A percentile compares a stretch with the other conserved stretches of the same genome.
Conservation (phyloP, 2,113 vertebrate species). For the Tragelaphus imberbis region DNA sequence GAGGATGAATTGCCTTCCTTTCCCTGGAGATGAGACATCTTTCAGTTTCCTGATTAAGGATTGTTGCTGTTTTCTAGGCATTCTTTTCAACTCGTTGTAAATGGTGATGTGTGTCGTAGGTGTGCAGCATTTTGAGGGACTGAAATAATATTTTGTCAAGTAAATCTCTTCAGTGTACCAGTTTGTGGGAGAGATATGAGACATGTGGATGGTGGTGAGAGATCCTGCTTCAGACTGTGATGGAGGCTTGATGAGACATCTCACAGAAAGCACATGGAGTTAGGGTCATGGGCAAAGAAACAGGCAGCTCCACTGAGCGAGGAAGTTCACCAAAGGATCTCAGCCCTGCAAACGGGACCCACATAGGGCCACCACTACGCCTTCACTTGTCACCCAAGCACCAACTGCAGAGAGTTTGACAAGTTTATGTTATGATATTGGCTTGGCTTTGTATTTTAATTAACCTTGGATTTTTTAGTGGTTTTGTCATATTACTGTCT, state of each 20-base stretch:
- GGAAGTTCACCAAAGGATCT: background rate
- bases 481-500: conserved; percentile 68
- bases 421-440: conserved; percentile 55
- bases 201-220: background rate
- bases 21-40: background rate
- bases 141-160: conserved; percentile 22
- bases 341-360: background rate
- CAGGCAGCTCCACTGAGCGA: background rate
- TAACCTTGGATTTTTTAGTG: conserved; percentile 65
- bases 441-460: conserved; percentile 66
- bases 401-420: conserved; percentile 55
- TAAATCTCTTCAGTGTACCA: conserved; percentile 30
- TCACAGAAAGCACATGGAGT: background rate
- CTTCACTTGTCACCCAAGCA: conserved; percentile 63
- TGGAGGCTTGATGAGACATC: background rate
- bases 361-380: conserved; percentile 37
- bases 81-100: background rate
- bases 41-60: background rate
- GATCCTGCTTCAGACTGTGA: background rate
- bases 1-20: background rate
- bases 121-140: background rate
- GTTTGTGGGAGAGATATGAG: conserved; percentile 16
- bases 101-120: background rate
- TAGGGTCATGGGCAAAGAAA: background rate
- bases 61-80: conserved; percentile 41